Conservation (phyloP, 2,888 invertebrate genomes). For the Drosophila heteroneura region DNA sequence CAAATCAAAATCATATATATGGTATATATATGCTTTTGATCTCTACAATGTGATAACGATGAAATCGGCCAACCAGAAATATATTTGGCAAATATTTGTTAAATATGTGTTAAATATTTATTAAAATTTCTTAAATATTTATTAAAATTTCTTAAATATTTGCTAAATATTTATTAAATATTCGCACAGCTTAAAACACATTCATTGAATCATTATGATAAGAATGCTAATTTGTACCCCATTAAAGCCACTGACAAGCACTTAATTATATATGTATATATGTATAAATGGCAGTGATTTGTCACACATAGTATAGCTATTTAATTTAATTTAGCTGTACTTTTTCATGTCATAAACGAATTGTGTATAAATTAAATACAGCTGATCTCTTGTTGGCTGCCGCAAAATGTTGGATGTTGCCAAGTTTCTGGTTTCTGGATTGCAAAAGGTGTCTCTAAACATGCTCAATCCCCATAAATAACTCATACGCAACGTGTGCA, state of each 20-base stretch:
- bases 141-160: not conserved
- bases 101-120: not conserved
- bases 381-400: not conserved
- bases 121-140: not conserved
- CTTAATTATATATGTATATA: not conserved
- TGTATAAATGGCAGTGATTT: not conserved
- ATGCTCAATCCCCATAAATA: conserved; percentile 52
- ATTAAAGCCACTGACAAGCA: not conserved
- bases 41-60: conserved; percentile 41
- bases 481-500: conserved; percentile 59
- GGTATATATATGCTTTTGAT: conserved; percentile 15
- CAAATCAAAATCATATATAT: not conserved
- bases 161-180: not conserved
- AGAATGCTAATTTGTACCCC: not conserved
- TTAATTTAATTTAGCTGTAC: not conserved
- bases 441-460: not conserved
- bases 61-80: not conserved
- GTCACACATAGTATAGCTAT: not conserved
- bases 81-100: not conserved
- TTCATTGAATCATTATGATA: not conserved
- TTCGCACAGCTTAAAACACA: not conserved
- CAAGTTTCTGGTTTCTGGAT: conserved; percentile 21
- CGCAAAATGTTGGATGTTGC: conserved; percentile 25
- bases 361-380: not conserved
- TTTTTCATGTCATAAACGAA: not conserved